A percentile compares a stretch with the other conserved stretches of the same genome.
phyloP scores from a whole-genome alignment of 2,797 vertebrate species.

The Ctenopoma multispine region DNA sequence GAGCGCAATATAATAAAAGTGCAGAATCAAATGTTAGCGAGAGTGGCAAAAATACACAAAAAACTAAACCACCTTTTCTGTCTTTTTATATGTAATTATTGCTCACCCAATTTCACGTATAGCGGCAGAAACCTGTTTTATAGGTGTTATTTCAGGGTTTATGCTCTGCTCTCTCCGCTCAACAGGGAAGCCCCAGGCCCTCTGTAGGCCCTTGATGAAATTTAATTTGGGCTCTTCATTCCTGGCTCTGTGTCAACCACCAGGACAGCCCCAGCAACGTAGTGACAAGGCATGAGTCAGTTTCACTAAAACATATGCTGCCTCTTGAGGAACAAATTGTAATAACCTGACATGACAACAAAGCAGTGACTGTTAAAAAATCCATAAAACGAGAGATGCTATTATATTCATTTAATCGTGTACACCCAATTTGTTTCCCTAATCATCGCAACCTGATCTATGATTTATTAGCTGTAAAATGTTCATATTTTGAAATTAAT shows the following conservation, averaged over 20 bases:
- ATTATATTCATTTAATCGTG: slow-evolving; percentile 20
- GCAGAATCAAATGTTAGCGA: background rate
- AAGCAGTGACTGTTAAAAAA: background rate
- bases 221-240: slow-evolving; percentile 52
- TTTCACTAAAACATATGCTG: slow-evolving; percentile 8
- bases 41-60: slow-evolving; percentile 13
- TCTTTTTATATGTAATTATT: slow-evolving; percentile 15
- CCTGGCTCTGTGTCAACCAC: slow-evolving; percentile 41
- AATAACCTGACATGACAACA: background rate
- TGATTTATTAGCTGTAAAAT: slow-evolving; percentile 23
- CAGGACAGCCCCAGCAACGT: slow-evolving; percentile 13
- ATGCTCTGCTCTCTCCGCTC: slow-evolving; percentile 20
- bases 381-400: background rate
- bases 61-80: slow-evolving; percentile 19
- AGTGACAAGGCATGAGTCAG: slow-evolving; percentile 29
- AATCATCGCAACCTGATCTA: slow-evolving; percentile 24
- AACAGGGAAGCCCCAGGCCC: slow-evolving; percentile 22
- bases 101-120: slow-evolving; percentile 2
- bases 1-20: slow-evolving; percentile 12
- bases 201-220: slow-evolving; percentile 40
- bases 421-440: slow-evolving; percentile 6
- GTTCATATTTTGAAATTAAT: slow-evolving; percentile 30
- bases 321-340: background rate
- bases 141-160: slow-evolving; percentile 32
- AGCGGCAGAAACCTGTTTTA: slow-evolving; percentile 32